Evolutionary conservation across 2,797 vertebrate genomes (phyloP).

Genomic region (Characodon lateralis): DNA sequence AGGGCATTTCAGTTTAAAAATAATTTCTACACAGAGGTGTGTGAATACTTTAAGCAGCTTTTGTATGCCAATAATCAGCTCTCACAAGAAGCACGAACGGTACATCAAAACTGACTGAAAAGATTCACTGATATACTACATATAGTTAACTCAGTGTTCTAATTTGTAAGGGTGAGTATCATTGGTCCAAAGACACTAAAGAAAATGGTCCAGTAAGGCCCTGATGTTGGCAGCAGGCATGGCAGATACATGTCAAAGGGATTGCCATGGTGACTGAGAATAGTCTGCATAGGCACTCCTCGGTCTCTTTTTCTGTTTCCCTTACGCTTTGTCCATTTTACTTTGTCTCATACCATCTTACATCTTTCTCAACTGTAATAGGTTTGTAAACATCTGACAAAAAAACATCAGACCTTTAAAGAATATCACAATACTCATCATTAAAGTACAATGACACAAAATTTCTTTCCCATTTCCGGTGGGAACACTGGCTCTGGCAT

Average conservation of each 20-base stretch:
- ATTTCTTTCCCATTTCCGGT: not conserved
- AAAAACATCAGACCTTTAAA: slow-evolving; percentile 16
- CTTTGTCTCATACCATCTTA: slow-evolving; percentile 38
- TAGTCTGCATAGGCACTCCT: slow-evolving; percentile 56
- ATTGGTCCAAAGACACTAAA: slow-evolving; percentile 26
- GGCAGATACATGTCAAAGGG: slow-evolving; percentile 71
- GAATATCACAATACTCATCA: not conserved
- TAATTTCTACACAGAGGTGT: slow-evolving; percentile 47
- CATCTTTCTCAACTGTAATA: slow-evolving; percentile 14
- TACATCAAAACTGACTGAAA: slow-evolving; percentile 40
- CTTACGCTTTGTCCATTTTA: slow-evolving; percentile 43
- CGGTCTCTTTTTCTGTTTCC: slow-evolving; percentile 18
- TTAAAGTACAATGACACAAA: slow-evolving; percentile 12
- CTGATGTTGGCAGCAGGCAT: slow-evolving; percentile 68
- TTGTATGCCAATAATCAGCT: slow-evolving; percentile 53
- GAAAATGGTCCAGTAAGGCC: slow-evolving; percentile 42
- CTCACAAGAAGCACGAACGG: slow-evolving; percentile 51
- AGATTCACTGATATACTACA: slow-evolving; percentile 11
- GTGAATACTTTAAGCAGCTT: slow-evolving; percentile 55
- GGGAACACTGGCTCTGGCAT: slow-evolving; percentile 26
- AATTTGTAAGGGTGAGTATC: not conserved
- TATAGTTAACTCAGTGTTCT: slow-evolving; percentile 9
- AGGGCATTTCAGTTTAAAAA: slow-evolving; percentile 27
- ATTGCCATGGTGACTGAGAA: slow-evolving; percentile 79
- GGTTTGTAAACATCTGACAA: slow-evolving; percentile 3